These are phyloP conservation scores for Eudemis profundana DNA, from an alignment of 2,888 invertebrate species.

Conservation along the genomic window DNA sequence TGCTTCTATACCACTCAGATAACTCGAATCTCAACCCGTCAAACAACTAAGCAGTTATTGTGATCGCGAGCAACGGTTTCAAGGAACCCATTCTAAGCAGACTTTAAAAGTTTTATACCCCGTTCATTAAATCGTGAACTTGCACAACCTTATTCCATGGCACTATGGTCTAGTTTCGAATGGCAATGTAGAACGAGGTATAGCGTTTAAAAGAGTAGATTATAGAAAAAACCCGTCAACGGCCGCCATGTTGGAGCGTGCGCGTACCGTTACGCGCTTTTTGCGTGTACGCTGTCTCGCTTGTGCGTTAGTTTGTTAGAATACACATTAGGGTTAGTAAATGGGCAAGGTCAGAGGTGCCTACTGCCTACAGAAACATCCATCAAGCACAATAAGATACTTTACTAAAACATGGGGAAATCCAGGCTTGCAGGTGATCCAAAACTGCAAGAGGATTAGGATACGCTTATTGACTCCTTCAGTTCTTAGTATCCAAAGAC, in stretches of 20 bases:
- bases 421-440: neutral
- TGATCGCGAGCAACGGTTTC: conserved; percentile 39
- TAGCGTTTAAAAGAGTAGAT: conserved; percentile 39
- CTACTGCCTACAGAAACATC: neutral
- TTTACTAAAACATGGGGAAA: neutral
- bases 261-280: conserved; percentile 42
- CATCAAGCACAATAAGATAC: neutral
- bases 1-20: conserved; percentile 1
- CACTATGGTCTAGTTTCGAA: conserved; percentile 20
- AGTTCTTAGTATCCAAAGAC: too few species aligned
- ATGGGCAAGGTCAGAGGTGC: conserved; percentile 37
- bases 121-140: conserved; percentile 26
- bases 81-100: conserved; percentile 42
- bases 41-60: conserved; percentile 40
- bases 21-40: conserved; percentile 29
- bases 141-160: conserved; percentile 8
- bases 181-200: conserved; percentile 6
- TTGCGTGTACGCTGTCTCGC: conserved; percentile 41
- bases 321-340: conserved; percentile 42
- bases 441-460: too few species aligned
- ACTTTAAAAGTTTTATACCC: conserved; percentile 28
- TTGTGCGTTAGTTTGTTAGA: conserved; percentile 23
- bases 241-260: conserved; percentile 40
- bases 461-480: too few species aligned
- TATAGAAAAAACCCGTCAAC: conserved; percentile 40